A percentile compares a stretch with the other conserved stretches of the same genome.
Conservation (phyloP, 2,888 invertebrate genomes). For the Melipona bicolor region DNA sequence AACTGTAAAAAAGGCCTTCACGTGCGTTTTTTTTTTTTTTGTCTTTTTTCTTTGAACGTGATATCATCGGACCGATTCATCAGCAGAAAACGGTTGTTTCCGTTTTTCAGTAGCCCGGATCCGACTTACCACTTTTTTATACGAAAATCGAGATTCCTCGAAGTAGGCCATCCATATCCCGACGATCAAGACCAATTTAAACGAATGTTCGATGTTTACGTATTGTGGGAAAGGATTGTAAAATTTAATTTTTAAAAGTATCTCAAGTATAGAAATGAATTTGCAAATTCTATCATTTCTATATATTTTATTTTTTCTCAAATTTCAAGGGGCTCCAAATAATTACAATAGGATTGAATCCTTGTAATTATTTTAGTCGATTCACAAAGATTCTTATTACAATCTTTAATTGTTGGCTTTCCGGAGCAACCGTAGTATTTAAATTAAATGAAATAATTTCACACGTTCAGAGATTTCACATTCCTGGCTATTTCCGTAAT, state of each 20-base stretch:
- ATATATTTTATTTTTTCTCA: too few relatives aligned
- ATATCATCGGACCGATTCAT: conserved; percentile 48
- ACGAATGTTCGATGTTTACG: not conserved
- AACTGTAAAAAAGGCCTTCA: conserved; percentile 6
- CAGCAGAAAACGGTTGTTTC: not conserved
- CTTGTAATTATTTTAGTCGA: too few relatives aligned
- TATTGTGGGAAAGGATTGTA: not conserved
- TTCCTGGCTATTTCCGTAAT: too few relatives aligned
- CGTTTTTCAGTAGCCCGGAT: not conserved
- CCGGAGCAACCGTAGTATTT: too few relatives aligned
- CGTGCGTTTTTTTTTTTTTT: conserved; percentile 6
- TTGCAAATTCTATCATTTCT: too few relatives aligned
- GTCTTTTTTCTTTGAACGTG: conserved; percentile 24
- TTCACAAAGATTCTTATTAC: too few relatives aligned
- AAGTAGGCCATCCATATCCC: not conserved
- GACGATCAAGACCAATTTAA: not conserved
- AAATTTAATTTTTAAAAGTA: not conserved
- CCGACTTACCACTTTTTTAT: not conserved
- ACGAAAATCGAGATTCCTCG: not conserved
- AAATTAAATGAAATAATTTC: not conserved
- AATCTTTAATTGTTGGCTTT: too few relatives aligned
- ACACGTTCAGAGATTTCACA: not conserved
- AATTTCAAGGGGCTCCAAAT: too few relatives aligned
- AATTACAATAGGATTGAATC: too few relatives aligned
- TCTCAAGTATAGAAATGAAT: not conserved